Percentiles rank a stretch among this genome's conserved stretches.
These are phyloP conservation scores for Andricus grossulariae DNA, from an alignment of 1,140 invertebrate species.

Conservation along the genomic window DNA sequence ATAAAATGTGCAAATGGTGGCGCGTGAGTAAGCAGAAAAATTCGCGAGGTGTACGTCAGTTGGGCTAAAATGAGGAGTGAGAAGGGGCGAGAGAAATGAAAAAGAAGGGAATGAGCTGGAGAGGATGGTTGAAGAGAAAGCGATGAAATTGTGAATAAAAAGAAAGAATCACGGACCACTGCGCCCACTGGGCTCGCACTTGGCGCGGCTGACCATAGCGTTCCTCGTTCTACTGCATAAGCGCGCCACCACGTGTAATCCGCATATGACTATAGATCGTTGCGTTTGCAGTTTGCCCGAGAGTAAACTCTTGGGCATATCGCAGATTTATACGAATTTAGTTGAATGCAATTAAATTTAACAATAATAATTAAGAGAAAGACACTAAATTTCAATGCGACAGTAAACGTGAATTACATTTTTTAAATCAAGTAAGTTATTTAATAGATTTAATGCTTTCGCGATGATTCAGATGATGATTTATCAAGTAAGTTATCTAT, in stretches of 20 bases:
- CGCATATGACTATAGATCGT: slow-evolving; percentile 5
- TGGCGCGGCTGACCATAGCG: slow-evolving; percentile 24
- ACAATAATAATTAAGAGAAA: too few species aligned
- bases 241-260: slow-evolving; percentile 17
- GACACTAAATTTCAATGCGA: too few species aligned
- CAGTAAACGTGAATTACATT: too few species aligned
- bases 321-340: too few species aligned
- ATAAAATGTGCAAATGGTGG: slow-evolving; percentile 28
- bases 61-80: neutral
- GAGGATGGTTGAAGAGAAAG: neutral
- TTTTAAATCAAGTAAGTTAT: too few species aligned
- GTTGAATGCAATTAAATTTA: too few species aligned
- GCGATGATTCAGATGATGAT: too few species aligned
- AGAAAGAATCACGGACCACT: slow-evolving; percentile 15
- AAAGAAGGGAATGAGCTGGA: neutral
- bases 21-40: slow-evolving; percentile 25
- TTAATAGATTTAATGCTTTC: too few species aligned
- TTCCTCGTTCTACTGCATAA: slow-evolving; percentile 16
- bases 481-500: too few species aligned
- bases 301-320: too few species aligned
- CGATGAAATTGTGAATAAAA: slow-evolving; percentile 20
- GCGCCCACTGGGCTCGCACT: neutral
- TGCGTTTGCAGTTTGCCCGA: neutral
- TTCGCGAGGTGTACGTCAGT: neutral
- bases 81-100: neutral